phyloP scores from a whole-genome alignment of 2,113 vertebrate genomes.

The Athene noctua region DNA sequence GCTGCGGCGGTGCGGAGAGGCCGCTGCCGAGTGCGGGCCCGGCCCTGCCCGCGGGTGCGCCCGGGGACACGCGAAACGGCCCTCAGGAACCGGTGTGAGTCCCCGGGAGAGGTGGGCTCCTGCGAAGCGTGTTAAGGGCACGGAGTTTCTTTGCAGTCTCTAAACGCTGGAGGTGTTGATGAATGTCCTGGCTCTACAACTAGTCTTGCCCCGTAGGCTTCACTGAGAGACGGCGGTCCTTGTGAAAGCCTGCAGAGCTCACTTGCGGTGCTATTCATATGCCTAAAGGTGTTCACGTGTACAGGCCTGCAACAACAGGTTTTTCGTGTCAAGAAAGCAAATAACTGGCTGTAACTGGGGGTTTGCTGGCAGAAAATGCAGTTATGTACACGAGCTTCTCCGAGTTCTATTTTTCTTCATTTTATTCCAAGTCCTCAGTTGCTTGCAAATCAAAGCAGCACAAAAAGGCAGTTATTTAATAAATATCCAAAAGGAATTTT shows the following conservation, averaged over 20 bases:
- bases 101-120: fast-evolving
- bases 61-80: too few relatives aligned
- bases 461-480: not conserved
- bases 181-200: fast-evolving
- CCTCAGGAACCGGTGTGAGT: fast-evolving
- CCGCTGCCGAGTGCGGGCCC: not conserved
- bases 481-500: not conserved
- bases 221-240: fast-evolving
- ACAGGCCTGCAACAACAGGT: not conserved
- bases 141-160: fast-evolving
- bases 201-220: not conserved
- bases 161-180: fast-evolving
- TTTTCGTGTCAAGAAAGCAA: not conserved
- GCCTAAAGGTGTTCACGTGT: fast-evolving
- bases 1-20: not conserved
- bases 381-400: not conserved
- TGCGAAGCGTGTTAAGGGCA: fast-evolving
- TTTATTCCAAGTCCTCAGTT: not conserved
- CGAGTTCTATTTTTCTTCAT: not conserved
- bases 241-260: not conserved
- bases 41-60: not conserved
- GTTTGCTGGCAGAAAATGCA: not conserved
- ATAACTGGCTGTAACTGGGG: not conserved
- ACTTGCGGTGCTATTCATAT: fast-evolving
- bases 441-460: not conserved